These are phyloP conservation scores for Drosophila pectinifera DNA, from an alignment of 1,140 invertebrate species.

Conservation along the genomic window DNA sequence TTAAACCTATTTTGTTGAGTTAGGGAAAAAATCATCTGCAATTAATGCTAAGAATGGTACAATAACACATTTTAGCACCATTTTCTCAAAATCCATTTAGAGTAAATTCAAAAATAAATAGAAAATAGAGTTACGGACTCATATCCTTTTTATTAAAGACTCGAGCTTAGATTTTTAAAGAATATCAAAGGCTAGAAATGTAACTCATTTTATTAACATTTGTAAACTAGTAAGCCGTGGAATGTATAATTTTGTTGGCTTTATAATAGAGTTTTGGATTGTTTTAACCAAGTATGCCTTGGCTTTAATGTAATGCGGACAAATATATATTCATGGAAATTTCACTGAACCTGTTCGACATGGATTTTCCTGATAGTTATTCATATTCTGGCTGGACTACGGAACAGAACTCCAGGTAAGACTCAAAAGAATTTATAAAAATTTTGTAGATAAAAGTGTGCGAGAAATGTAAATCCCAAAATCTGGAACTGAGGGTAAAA, in stretches of 20 bases:
- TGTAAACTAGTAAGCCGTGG: neutral
- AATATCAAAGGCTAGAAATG: neutral
- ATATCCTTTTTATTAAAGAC: too few species aligned
- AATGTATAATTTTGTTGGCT: neutral
- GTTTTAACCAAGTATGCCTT: neutral
- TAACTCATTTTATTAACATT: too few species aligned
- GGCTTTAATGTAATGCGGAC: neutral
- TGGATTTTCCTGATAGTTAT: slow-evolving; percentile 2
- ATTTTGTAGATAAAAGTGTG: neutral
- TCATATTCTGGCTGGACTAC: neutral
- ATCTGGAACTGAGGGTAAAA: neutral
- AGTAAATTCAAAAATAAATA: too few species aligned
- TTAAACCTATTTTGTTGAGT: too few species aligned
- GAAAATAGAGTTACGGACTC: too few species aligned
- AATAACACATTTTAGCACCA: too few species aligned
- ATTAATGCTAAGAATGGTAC: too few species aligned
- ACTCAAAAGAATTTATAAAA: neutral
- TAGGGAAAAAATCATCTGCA: too few species aligned
- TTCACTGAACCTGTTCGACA: neutral
- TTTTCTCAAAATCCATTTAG: too few species aligned
- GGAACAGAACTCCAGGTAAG: slow-evolving; percentile 9
- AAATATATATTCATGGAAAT: neutral
- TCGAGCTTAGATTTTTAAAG: too few species aligned
- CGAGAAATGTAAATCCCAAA: neutral
- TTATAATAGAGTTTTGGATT: neutral